These are phyloP conservation scores for Channa argus DNA, from an alignment of 2,113 vertebrate genomes.

Conservation along the genomic window DNA sequence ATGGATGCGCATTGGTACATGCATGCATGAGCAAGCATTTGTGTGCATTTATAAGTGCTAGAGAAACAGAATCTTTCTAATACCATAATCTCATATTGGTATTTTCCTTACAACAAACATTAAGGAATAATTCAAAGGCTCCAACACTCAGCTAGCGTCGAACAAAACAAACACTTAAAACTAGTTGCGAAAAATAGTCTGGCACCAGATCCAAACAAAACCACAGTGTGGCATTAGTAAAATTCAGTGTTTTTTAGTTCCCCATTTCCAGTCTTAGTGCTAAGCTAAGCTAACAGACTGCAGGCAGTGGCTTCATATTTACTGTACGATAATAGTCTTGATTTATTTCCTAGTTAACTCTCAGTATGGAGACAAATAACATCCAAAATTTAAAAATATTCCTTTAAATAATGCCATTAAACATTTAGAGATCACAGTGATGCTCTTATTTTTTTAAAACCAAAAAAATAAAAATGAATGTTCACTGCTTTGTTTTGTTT, in stretches of 20 bases:
- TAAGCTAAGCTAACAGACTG: slow-evolving; percentile 5
- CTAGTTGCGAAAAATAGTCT: too few relatives aligned
- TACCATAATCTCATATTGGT: neutral
- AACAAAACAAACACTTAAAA: too few relatives aligned
- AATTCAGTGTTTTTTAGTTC: too few relatives aligned
- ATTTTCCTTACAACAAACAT: neutral
- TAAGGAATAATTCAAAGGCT: neutral
- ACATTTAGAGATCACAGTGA: neutral
- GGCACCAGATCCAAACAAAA: too few relatives aligned
- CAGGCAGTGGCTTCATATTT: neutral
- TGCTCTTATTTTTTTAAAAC: neutral
- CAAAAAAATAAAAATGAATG: neutral
- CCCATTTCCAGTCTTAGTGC: neutral
- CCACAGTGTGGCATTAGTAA: too few relatives aligned
- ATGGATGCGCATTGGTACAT: slow-evolving; percentile 8
- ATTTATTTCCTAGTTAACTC: neutral
- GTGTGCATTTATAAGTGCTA: slow-evolving; percentile 11
- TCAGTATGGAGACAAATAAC: neutral
- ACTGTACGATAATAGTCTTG: neutral
- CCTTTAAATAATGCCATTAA: neutral
- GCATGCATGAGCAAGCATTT: slow-evolving; percentile 26
- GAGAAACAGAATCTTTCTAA: neutral
- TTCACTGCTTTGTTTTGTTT: slow-evolving; percentile 29
- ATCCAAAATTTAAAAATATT: neutral
- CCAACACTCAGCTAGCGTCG: too few relatives aligned